A percentile compares a stretch with the other conserved stretches of the same genome.
phyloP scores from a whole-genome alignment of 2,797 vertebrate species.

The Tamandua tetradactyla region DNA sequence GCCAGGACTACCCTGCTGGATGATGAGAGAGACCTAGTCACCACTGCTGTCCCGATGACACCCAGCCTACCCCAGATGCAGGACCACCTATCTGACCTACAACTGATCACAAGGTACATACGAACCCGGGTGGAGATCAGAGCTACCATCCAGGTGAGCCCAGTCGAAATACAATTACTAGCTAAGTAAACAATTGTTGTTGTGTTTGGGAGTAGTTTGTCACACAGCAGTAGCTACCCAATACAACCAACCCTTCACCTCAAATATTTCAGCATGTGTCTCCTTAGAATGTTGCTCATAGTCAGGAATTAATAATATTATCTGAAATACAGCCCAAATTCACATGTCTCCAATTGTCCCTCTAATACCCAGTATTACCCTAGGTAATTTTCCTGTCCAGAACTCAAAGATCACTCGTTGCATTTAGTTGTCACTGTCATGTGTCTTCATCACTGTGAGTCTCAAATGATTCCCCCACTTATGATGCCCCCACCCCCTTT shows the following conservation, averaged over 20 bases:
- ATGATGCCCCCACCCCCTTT: too few relatives aligned
- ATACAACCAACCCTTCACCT: background rate
- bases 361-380: background rate
- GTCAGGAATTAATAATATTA: background rate
- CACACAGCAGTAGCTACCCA: background rate
- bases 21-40: background rate
- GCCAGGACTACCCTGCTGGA: background rate
- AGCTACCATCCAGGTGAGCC: background rate
- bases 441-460: background rate
- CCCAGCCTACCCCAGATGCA: background rate
- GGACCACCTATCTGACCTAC: background rate
- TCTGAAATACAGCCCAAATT: background rate
- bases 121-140: background rate
- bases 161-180: background rate
- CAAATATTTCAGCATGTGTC: background rate
- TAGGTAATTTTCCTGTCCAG: background rate
- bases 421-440: background rate
- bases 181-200: background rate
- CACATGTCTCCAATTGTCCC: background rate
- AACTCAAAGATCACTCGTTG: conserved; percentile 5
- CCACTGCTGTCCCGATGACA: background rate
- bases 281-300: background rate
- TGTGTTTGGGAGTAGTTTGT: background rate
- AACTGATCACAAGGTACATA: background rate
- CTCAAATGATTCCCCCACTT: background rate